phyloP scores from a whole-genome alignment of 2,113 vertebrate genomes.

The Cryptomyrus ogoouensis region DNA sequence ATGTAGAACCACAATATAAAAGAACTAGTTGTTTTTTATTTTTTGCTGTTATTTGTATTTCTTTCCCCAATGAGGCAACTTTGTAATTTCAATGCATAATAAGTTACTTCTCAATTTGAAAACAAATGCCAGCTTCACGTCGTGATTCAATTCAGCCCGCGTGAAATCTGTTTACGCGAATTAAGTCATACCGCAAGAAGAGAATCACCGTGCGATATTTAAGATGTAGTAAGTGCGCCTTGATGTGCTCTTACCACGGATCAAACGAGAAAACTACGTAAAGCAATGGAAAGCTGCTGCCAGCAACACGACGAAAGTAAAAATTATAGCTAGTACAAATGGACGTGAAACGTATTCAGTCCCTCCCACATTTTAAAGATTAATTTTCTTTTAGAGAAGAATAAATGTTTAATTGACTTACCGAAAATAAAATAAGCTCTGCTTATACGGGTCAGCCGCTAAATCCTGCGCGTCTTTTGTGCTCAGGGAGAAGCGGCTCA shows the following conservation, averaged over 20 bases:
- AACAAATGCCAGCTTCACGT: background rate
- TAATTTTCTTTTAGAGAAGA: background rate
- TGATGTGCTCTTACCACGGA: background rate
- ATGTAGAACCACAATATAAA: constrained; percentile 31
- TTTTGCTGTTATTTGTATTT: background rate
- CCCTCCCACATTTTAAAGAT: background rate
- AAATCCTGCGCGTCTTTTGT: background rate
- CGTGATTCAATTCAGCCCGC: background rate
- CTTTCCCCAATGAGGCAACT: background rate
- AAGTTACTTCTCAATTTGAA: background rate
- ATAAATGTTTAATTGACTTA: background rate
- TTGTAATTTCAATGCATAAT: background rate
- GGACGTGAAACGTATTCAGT: background rate
- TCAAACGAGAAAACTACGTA: background rate
- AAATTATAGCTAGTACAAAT: background rate
- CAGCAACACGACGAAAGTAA: background rate
- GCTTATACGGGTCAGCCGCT: background rate
- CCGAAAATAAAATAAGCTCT: background rate
- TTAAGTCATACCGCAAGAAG: background rate
- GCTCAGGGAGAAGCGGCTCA: background rate
- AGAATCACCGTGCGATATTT: background rate
- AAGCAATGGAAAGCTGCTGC: background rate
- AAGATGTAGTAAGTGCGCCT: background rate
- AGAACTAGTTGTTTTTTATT: background rate
- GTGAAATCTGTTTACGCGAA: background rate